Evolutionary conservation across 1,140 invertebrate species (phyloP), one percentile per base, ranked within the genome.

Genomic region (Mamestra configurata): DNA sequence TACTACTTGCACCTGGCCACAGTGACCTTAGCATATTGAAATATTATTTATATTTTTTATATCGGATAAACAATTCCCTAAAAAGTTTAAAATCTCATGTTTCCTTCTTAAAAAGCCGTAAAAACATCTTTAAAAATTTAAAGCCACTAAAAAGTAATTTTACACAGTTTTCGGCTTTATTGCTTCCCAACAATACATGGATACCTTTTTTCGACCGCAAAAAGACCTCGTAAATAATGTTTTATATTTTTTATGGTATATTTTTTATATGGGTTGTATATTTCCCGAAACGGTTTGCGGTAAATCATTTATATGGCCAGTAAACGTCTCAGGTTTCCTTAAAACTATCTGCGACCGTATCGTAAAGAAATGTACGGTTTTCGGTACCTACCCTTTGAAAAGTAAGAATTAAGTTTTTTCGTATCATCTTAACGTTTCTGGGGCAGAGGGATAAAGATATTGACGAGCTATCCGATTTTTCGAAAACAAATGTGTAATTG

Each of bases 251-350:
- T 75, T 83, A 84, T 85, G 83, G 83, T 73, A 64, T 55, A 75
- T 78, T 84, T 49, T 73, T 59, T 61, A 59, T 49, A 61, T 49
- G 1, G 57, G 73, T 64, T 76, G 40, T 76, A 76, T 76, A 64
- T 61, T 79, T 85, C 53, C 79, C 64, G 71, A 76, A 75, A 81
- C 82, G 82, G 73, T 82, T 79, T 77, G 15, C 79, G 78, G 84
- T 90, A 87, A 88, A 68, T 90, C 89, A 85, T 86, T 84, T 90
- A 88, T 87, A 89, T 83, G 81, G 80, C 53, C 85, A 82, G 86
- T 89, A 89, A 90, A 88, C 77, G 89, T 90, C 88, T 78, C 84
- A 86, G 82, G 87, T 87, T 88, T 85, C 83, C 82, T 87, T 83
- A 80, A 82, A 90, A 89, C 86, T 90, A 90, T 90, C 87, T 79